Conservation (phyloP, 2,888 invertebrate species). For the Boloria euphrosyne region DNA sequence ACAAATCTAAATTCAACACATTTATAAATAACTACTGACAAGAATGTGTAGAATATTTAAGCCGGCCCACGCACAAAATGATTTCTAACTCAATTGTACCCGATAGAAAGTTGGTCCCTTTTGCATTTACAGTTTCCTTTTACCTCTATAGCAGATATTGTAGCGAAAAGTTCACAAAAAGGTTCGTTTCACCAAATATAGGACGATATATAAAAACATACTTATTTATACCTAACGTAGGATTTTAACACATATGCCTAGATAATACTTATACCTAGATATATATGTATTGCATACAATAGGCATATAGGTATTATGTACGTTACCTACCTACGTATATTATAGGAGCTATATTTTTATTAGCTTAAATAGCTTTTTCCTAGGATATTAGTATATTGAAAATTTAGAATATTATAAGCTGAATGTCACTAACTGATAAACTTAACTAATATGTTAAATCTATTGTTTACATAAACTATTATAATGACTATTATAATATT, state of each 20-base stretch:
- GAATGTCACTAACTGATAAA: no score
- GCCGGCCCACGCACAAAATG: conserved; percentile 3
- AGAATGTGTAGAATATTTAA: conserved; percentile 15
- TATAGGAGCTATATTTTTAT: no score
- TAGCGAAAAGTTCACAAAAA: conserved; percentile 16
- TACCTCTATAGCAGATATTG: conserved; percentile 11
- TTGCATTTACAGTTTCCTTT: conserved; percentile 19
- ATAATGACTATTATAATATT: no score
- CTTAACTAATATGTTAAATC: no score
- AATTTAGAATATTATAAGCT: no score
- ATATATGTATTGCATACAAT: no score
- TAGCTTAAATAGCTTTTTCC: no score
- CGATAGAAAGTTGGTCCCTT: conserved; percentile 14
- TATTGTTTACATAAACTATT: no score
- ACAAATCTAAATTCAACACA: background rate
- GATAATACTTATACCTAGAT: background rate
- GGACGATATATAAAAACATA: background rate
- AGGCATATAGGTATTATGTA: no score
- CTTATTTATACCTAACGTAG: background rate
- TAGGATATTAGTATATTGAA: no score
- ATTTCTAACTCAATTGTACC: conserved; percentile 17
- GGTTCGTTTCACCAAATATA: conserved; percentile 4
- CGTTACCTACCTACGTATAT: no score
- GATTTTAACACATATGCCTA: background rate
- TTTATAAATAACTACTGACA: background rate